These are phyloP conservation scores for Martes martes DNA, from an alignment of 2,113 vertebrate species.

Conservation along the genomic window DNA sequence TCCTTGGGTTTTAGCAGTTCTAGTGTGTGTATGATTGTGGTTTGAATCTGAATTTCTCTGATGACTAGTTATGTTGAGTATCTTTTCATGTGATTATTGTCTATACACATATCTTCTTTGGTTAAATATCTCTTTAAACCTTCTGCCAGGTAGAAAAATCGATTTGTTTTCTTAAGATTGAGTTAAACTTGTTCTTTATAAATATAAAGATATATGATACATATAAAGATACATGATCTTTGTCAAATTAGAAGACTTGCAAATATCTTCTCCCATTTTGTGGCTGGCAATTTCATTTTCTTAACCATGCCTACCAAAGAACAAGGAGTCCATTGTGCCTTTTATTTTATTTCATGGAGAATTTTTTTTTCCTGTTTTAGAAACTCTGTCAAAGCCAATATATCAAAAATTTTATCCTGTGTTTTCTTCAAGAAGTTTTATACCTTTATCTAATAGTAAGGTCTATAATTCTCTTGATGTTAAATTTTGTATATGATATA, in stretches of 20 bases:
- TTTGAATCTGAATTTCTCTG: constrained; percentile 25
- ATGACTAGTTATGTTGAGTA: not conserved
- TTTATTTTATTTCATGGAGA: not conserved
- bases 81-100: not conserved
- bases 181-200: not conserved
- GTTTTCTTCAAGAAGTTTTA: not conserved
- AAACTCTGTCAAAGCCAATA: not conserved
- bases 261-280: not conserved
- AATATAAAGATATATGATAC: too few species aligned
- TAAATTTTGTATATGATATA: not conserved
- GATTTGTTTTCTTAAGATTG: not conserved
- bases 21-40: not conserved
- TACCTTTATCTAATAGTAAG: not conserved
- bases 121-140: not conserved
- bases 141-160: not conserved
- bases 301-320: constrained; percentile 1
- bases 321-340: not conserved
- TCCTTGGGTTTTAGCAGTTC: not conserved
- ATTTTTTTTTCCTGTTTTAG: not conserved
- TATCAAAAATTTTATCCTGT: not conserved
- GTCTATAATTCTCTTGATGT: not conserved
- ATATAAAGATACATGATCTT: not conserved
- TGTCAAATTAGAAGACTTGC: not conserved
- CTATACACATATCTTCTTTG: not conserved
- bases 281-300: not conserved